phyloP scores from a whole-genome alignment of 2,797 vertebrate species.

The Hypotaenidia philippensis region DNA sequence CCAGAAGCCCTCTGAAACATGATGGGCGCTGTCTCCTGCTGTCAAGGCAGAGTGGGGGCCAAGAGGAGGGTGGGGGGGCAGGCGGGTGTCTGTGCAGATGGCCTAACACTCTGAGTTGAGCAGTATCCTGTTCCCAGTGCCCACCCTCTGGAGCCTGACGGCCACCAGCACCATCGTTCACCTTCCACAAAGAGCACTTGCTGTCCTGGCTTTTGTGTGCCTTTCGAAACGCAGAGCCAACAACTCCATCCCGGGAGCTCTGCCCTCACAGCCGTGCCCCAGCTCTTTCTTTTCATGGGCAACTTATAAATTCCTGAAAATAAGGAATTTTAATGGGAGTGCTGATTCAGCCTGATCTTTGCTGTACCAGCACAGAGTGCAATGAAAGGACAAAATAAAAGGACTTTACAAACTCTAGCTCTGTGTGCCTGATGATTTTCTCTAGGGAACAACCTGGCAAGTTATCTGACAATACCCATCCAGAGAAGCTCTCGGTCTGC shows the following conservation, averaged over 20 bases:
- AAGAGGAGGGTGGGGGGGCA: accelerated
- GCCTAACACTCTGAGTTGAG: accelerated
- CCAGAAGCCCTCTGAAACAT: neutral
- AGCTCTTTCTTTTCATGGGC: neutral
- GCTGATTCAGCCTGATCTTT: constrained; percentile 41
- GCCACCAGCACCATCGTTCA: neutral
- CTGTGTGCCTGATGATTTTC: constrained; percentile 34
- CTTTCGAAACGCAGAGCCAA: neutral
- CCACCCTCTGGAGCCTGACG: neutral
- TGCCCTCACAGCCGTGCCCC: neutral
- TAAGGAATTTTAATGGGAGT: constrained; percentile 9
- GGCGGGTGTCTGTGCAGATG: accelerated
- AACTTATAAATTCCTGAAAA: constrained; percentile 18
- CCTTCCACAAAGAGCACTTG: accelerated
- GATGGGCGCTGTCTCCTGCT: neutral
- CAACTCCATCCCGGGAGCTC: neutral
- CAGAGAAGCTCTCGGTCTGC: neutral
- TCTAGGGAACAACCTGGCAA: constrained; percentile 32
- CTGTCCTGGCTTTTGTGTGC: neutral
- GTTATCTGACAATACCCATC: constrained; percentile 16
- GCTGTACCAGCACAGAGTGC: neutral
- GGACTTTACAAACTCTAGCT: constrained; percentile 39
- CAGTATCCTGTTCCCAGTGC: accelerated
- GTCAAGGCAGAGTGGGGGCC: accelerated
- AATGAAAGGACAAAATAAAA: constrained; percentile 28